A percentile compares a stretch with the other conserved stretches of the same genome.
Conservation (phyloP, 2,888 invertebrate genomes). For the Hylaea fasciaria region DNA sequence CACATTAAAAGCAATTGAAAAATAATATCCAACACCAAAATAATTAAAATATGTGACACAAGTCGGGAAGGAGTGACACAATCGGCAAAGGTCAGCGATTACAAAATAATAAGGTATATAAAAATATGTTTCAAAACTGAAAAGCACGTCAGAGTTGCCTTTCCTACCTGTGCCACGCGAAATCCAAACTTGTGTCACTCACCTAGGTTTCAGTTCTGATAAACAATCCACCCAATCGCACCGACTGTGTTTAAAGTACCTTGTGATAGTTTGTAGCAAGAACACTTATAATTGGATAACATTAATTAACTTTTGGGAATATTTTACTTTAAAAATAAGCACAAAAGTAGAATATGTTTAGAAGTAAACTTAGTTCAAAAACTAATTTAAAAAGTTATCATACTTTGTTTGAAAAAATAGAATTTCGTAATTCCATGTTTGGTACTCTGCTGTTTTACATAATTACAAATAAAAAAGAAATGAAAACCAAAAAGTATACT, state of each 20-base stretch:
- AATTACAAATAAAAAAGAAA: constrained; percentile 19
- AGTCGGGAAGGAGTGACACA: constrained; percentile 85
- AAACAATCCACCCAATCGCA: constrained; percentile 38
- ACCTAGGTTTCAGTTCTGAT: constrained; percentile 59
- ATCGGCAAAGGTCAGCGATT: constrained; percentile 50
- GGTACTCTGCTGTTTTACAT: too few relatives aligned
- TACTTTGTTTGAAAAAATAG: too few relatives aligned
- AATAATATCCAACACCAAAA: constrained; percentile 39
- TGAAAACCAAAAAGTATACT: constrained; percentile 14
- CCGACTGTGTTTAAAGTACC: constrained; percentile 29
- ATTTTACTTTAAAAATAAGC: too few relatives aligned
- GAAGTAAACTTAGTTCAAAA: too few relatives aligned
- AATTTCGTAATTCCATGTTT: too few relatives aligned
- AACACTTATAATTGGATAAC: neutral
- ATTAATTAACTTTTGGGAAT: too few relatives aligned
- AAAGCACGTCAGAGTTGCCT: constrained; percentile 54
- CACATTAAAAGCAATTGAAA: constrained; percentile 37
- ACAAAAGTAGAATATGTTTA: too few relatives aligned
- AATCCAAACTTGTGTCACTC: constrained; percentile 84
- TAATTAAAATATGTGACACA: constrained; percentile 72
- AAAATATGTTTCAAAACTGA: constrained; percentile 27
- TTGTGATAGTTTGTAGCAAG: constrained; percentile 1
- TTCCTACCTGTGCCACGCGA: constrained; percentile 85
- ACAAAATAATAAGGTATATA: constrained; percentile 43
- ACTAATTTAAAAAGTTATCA: too few relatives aligned